These are phyloP conservation scores for Prionailurus bengalensis DNA, from an alignment of 2,113 vertebrate genomes.

Conservation along the genomic window DNA sequence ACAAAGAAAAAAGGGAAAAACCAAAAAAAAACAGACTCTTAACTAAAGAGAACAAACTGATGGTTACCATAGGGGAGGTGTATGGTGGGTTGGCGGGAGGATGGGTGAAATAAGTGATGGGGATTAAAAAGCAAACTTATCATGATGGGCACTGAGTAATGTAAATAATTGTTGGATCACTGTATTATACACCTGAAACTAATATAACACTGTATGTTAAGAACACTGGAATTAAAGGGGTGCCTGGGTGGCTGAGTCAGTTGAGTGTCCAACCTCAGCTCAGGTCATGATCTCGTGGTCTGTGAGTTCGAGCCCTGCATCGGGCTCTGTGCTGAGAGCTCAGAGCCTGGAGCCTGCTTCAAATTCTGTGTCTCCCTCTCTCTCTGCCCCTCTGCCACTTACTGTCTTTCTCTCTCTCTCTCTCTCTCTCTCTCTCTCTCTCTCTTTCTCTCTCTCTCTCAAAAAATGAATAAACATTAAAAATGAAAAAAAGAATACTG, in stretches of 20 bases:
- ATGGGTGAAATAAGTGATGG: background rate
- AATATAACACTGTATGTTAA: background rate
- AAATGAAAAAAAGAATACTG: background rate
- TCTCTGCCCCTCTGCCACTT: too few relatives aligned
- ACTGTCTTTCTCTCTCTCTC: too few relatives aligned
- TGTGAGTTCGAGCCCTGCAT: too few relatives aligned
- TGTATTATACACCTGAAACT: background rate
- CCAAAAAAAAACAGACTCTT: background rate
- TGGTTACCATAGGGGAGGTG: background rate
- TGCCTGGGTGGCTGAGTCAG: too few relatives aligned
- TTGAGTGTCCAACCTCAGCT: too few relatives aligned
- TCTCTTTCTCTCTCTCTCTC: too few relatives aligned
- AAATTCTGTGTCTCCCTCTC: too few relatives aligned
- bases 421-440: too few relatives aligned
- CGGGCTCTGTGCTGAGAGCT: too few relatives aligned
- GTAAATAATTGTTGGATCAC: background rate
- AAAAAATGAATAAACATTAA: background rate
- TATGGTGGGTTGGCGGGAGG: background rate
- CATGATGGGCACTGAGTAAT: background rate
- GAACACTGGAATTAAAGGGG: background rate
- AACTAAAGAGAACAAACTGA: background rate
- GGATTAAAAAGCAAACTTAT: background rate
- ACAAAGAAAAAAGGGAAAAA: background rate
- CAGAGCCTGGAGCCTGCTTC: too few relatives aligned
- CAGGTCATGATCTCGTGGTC: too few relatives aligned